phyloP scores from a whole-genome alignment of 2,888 invertebrate genomes.

The Drosophila suboccidentalis region DNA sequence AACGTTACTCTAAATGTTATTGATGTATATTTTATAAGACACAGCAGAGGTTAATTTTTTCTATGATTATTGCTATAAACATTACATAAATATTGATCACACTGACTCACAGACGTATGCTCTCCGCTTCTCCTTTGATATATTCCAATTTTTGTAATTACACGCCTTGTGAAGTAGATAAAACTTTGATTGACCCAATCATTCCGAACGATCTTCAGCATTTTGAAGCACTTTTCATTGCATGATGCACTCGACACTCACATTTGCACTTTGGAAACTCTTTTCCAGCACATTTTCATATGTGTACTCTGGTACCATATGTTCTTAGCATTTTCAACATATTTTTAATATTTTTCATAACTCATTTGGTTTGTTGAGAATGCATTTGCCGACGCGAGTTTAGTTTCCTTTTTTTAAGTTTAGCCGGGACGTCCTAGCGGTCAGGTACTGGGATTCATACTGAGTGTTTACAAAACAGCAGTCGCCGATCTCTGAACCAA shows the following conservation, averaged over 20 bases:
- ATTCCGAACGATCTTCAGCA: slow-evolving; percentile 8
- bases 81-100: background rate
- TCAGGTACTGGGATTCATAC: slow-evolving; percentile 81
- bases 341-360: slow-evolving; percentile 43
- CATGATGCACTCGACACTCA: background rate
- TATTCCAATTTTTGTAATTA: background rate
- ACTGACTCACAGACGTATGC: background rate
- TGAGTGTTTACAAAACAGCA: slow-evolving; percentile 85
- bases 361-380: slow-evolving; percentile 44
- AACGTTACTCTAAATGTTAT: too few relatives aligned
- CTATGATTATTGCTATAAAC: background rate
- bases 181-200: background rate
- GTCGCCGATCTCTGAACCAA: slow-evolving; percentile 57
- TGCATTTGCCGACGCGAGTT: slow-evolving; percentile 49
- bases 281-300: slow-evolving; percentile 8
- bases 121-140: background rate
- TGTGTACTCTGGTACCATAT: slow-evolving; percentile 23
- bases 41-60: background rate
- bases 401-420: slow-evolving; percentile 30
- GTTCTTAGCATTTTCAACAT: slow-evolving; percentile 21
- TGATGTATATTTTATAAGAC: too few relatives aligned
- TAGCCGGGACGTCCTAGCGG: slow-evolving; percentile 75
- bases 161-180: background rate
- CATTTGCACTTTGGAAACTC: slow-evolving; percentile 30
- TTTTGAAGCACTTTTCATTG: slow-evolving; percentile 8